Evolutionary conservation across 2,113 vertebrate species (phyloP).

Genomic region (Oncorhynchus mykiss): DNA sequence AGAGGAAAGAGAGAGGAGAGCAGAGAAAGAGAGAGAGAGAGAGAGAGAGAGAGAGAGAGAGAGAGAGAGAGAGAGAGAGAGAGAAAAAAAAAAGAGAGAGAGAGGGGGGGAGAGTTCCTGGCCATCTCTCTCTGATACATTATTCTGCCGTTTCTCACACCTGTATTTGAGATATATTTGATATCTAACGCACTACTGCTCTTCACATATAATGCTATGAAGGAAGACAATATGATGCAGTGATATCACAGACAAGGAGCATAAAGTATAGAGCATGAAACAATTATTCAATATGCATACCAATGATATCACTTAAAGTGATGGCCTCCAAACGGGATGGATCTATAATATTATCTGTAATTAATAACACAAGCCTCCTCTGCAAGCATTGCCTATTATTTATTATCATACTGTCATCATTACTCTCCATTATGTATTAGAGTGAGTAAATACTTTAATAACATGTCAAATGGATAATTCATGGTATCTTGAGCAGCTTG

Average conservation of each 20-base stretch:
- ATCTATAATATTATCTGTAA: background rate
- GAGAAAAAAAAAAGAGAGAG: no score
- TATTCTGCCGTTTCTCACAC: background rate
- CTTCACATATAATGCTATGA: constrained; percentile 31
- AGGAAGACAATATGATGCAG: constrained; percentile 35
- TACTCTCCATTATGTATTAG: constrained; percentile 46
- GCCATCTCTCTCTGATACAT: no score
- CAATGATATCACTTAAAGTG: constrained; percentile 23
- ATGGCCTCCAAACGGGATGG: background rate
- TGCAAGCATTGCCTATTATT: constrained; percentile 11
- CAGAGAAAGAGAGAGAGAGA: no score
- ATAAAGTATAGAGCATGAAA: constrained; percentile 55
- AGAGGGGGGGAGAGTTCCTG: no score
- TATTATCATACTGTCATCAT: constrained; percentile 38
- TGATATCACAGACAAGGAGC: constrained; percentile 24
- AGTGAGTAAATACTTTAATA: constrained; percentile 40
- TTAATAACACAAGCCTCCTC: background rate
- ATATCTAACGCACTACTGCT: constrained; percentile 53
- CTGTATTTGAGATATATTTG: constrained; percentile 27
- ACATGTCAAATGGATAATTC: constrained; percentile 38
- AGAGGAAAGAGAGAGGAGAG: background rate
- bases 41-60: no score
- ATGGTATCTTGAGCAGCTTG: constrained; percentile 29
- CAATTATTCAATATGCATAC: constrained; percentile 60
- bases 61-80: no score